Percentiles rank a stretch among this genome's conserved stretches.
These are phyloP conservation scores for Cheilosia vulpina DNA, from an alignment of 2,888 invertebrate species.

Conservation along the genomic window DNA sequence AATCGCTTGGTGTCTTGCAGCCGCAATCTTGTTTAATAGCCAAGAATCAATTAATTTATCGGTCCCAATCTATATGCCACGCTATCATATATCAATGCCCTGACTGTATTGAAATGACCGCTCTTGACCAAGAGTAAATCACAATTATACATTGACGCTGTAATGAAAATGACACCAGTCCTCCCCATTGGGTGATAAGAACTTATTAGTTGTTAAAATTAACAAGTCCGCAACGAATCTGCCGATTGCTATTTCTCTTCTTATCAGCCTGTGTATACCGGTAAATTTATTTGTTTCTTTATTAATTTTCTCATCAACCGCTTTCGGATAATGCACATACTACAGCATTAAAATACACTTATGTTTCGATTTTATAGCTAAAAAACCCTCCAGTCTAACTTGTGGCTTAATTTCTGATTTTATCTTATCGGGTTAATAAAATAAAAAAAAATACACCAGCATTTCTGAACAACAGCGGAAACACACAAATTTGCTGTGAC, in stretches of 20 bases:
- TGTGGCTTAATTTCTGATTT: conserved; percentile 18
- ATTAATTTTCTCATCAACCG: conserved; percentile 14
- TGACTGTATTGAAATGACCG: neutral
- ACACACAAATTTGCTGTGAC: neutral
- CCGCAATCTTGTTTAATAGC: no score
- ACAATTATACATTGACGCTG: neutral
- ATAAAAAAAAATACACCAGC: neutral
- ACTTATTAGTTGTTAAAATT: neutral
- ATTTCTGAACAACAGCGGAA: neutral
- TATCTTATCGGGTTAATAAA: conserved; percentile 28
- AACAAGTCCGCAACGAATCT: no score
- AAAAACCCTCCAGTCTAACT: neutral
- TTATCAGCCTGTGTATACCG: no score
- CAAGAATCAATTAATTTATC: conserved; percentile 2
- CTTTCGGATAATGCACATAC: neutral
- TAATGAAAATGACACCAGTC: neutral
- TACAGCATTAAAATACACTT: conserved; percentile 4
- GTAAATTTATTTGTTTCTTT: no score
- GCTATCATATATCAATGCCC: neutral
- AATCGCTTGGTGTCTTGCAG: no score
- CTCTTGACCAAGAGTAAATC: conserved; percentile 18
- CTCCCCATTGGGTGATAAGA: neutral
- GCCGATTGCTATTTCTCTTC: no score
- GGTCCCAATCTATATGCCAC: neutral
- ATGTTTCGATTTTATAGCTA: conserved; percentile 7